Evolutionary conservation across 2,888 invertebrate genomes (phyloP).

Genomic region (Zygothrica quintamaculata): DNA sequence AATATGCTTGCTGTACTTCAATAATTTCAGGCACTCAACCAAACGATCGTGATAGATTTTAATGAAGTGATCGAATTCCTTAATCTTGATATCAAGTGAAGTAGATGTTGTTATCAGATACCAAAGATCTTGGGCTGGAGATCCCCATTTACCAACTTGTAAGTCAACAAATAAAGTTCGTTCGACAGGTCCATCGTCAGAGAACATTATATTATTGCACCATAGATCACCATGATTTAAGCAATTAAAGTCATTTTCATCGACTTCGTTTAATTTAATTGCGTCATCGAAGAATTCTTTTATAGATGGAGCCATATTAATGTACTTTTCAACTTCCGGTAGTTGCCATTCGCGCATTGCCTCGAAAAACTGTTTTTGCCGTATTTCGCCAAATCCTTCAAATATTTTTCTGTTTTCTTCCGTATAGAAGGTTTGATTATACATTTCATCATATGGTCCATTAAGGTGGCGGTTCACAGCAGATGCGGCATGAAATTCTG

Average conservation of each 20-base stretch:
- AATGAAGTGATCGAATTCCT: slow-evolving; percentile 79
- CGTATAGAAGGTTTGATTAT: slow-evolving; percentile 28
- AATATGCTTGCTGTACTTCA: slow-evolving; percentile 71
- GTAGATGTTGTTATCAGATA: slow-evolving; percentile 76
- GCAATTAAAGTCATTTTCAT: slow-evolving; percentile 73
- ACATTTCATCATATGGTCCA: slow-evolving; percentile 60
- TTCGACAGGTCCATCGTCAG: slow-evolving; percentile 50
- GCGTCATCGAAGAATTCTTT: slow-evolving; percentile 45
- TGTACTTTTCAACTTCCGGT: slow-evolving; percentile 60
- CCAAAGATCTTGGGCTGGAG: slow-evolving; percentile 79
- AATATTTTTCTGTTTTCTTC: slow-evolving; percentile 52
- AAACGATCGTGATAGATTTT: slow-evolving; percentile 76
- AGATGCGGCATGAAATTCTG: slow-evolving; percentile 82
- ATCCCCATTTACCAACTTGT: slow-evolving; percentile 79
- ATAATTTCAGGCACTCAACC: slow-evolving; percentile 66
- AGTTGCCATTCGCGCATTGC: slow-evolving; percentile 69
- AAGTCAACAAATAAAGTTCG: slow-evolving; percentile 76
- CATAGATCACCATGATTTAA: slow-evolving; percentile 82
- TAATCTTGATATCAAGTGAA: slow-evolving; percentile 66
- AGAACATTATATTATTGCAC: slow-evolving; percentile 82
- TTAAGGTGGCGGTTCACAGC: slow-evolving; percentile 62
- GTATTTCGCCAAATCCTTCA: slow-evolving; percentile 25
- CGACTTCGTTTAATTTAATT: slow-evolving; percentile 37
- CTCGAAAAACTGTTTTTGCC: slow-evolving; percentile 17
- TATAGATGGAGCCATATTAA: slow-evolving; percentile 28